A percentile compares a stretch with the other conserved stretches of the same genome.
Evolutionary conservation across 2,113 vertebrate species (phyloP).

Genomic region (Plestiodon gilberti): DNA sequence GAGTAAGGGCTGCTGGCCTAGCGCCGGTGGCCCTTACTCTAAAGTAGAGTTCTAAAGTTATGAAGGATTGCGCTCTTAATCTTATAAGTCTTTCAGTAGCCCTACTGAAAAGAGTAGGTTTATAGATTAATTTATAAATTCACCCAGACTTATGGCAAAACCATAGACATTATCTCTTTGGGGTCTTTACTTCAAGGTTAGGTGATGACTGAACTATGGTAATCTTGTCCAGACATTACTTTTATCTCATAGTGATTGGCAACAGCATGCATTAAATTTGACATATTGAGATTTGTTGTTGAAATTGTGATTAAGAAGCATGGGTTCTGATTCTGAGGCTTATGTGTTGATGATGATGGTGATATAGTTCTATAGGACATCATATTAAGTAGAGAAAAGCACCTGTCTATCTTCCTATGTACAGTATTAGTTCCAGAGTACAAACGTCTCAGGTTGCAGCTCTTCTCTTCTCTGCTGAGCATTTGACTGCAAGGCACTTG

Average conservation of each 20-base stretch:
- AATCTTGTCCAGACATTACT: background rate
- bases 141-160: background rate
- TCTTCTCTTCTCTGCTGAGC: slow-evolving; percentile 40
- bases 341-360: background rate
- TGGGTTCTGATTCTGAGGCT: background rate
- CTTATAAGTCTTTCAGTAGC: too few relatives aligned
- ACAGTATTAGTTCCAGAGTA: slow-evolving; percentile 12
- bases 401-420: background rate
- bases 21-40: too few relatives aligned
- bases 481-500: slow-evolving; percentile 32
- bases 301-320: background rate
- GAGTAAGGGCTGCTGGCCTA: too few relatives aligned
- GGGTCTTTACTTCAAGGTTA: background rate
- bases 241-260: background rate
- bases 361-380: background rate
- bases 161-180: background rate
- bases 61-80: too few relatives aligned
- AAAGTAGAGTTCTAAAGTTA: too few relatives aligned
- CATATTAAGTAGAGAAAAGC: background rate
- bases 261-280: background rate
- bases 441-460: background rate
- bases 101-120: background rate
- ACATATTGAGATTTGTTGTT: background rate
- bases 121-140: too few relatives aligned
- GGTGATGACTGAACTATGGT: background rate